Conservation (phyloP, 2,888 invertebrate species). For the Lottia gigantea region DNA sequence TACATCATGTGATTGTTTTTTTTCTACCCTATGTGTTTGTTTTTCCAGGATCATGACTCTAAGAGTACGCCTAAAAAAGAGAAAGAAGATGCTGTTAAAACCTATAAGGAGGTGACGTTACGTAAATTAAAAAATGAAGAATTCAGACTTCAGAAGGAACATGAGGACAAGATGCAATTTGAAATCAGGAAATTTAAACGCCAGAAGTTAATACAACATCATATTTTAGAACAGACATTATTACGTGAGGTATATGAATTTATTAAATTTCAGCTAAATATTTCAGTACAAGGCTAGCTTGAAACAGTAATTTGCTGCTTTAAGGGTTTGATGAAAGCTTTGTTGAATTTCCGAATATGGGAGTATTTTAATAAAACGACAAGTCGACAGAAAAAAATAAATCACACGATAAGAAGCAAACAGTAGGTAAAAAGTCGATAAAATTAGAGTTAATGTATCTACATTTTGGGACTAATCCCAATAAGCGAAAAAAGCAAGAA, state of each 20-base stretch:
- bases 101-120: slow-evolving; percentile 87
- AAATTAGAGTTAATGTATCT: too few relatives aligned
- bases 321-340: too few relatives aligned
- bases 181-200: slow-evolving; percentile 92
- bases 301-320: too few relatives aligned
- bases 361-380: too few relatives aligned
- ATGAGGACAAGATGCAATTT: slow-evolving; percentile 91
- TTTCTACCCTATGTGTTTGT: not conserved
- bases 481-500: too few relatives aligned
- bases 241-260: slow-evolving; percentile 79
- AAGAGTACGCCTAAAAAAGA: slow-evolving; percentile 58
- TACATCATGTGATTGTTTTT: not conserved
- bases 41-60: slow-evolving; percentile 49
- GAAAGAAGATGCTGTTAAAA: slow-evolving; percentile 58
- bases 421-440: too few relatives aligned
- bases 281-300: too few relatives aligned
- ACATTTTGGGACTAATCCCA: too few relatives aligned
- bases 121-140: slow-evolving; percentile 90
- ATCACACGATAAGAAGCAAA: too few relatives aligned
- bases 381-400: too few relatives aligned
- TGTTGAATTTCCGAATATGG: too few relatives aligned
- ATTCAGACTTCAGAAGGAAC: slow-evolving; percentile 85
- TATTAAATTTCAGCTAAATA: slow-evolving; percentile 14
- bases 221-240: slow-evolving; percentile 90
- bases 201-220: slow-evolving; percentile 86